Evolutionary conservation across 2,888 invertebrate species (phyloP).

Genomic region (Agrochola lota): DNA sequence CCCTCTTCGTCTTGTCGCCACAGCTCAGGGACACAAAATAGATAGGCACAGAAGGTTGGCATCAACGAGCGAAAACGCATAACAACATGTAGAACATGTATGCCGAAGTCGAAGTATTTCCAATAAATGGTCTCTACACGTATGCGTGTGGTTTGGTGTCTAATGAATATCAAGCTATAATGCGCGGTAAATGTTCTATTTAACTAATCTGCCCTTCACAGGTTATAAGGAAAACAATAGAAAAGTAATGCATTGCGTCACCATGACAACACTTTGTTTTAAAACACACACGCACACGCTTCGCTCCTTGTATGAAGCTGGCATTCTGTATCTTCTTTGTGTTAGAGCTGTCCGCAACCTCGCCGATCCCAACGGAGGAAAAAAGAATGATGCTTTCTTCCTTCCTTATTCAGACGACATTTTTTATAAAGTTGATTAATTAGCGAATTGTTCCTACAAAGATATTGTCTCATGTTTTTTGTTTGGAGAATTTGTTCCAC

Average conservation of each 20-base stretch:
- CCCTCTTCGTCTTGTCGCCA: background rate
- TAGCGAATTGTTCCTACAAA: conserved; percentile 52
- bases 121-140: no score
- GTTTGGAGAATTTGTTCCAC: conserved; percentile 30
- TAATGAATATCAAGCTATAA: no score
- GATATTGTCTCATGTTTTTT: conserved; percentile 55
- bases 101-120: background rate
- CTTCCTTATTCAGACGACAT: conserved; percentile 51
- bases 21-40: no score
- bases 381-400: conserved; percentile 56
- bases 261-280: background rate
- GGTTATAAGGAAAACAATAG: no score
- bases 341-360: conserved; percentile 38
- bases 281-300: background rate
- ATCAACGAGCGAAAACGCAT: background rate
- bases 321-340: background rate
- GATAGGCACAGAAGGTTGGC: background rate
- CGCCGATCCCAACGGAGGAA: conserved; percentile 29
- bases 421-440: conserved; percentile 66
- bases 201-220: background rate
- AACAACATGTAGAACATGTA: background rate
- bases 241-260: background rate
- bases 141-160: no score
- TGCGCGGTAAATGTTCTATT: background rate
- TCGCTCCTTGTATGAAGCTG: background rate